Evolutionary conservation across 2,797 vertebrate species (phyloP), one percentile per base, ranked within the genome.

Genomic region (Enteromius afrohamiltoni): DNA sequence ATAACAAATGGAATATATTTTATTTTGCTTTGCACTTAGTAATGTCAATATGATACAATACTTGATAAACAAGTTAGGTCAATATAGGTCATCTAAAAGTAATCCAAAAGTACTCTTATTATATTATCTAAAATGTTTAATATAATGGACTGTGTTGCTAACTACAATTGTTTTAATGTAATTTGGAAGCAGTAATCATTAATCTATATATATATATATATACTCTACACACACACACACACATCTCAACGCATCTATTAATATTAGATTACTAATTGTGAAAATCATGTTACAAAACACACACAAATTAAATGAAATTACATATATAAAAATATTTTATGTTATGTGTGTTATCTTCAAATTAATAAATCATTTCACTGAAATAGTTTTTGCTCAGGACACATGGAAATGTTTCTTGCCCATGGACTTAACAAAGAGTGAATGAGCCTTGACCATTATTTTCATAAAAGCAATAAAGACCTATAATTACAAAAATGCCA

Each of bases 401-500:
- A 87, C 88, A 92, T 88, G 88, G 86, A 85, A 89, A 93, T 94
- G 90, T 93, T 89, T 88, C 85, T 86, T 84, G 91, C 93, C 93
- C 85, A 37, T 91, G 92, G 94, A 92, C 92, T 92, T 92, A 89
- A 91, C 87, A 90, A 87, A 80, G 85, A 86, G 90, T 91, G 93
- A 95, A 95, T 95, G 95, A 95, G 94, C 93, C 95, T 90, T 95
- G 94, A 94, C 94, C 85, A 94, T 94, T 94, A 95, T 94, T 94
- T 95, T 95, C 94, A 95, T 96, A 95, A 95, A 95, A 93, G 94
- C 94, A 96, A 95, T 95, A 94, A 95, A 94, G 93, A 94, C 89
- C 92, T 93, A 93, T 95, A 95, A 95, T 96, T 96, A 95, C 94
- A 94, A 94, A 94, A 94, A 95, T 94, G 95, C 93, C 95, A 94